phyloP scores from a whole-genome alignment of 2,113 vertebrate genomes.

The Greenwoodochromis staneri region DNA sequence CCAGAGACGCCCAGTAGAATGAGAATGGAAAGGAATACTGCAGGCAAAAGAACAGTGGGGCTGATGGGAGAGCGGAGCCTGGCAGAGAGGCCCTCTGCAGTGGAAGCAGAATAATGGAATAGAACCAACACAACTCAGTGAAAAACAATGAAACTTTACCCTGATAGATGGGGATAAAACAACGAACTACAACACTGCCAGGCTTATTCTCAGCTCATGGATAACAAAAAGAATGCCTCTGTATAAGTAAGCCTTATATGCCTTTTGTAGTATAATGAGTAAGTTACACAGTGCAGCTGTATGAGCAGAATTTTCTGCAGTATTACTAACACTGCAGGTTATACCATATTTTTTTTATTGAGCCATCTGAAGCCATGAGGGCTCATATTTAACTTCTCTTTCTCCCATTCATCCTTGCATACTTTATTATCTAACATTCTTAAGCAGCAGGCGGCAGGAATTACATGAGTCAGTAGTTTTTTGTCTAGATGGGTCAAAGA shows the following conservation, averaged over 20 bases:
- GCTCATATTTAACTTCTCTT: not conserved
- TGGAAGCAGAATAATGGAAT: conserved; percentile 40
- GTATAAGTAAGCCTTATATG: conserved; percentile 23
- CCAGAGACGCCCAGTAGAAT: conserved; percentile 42
- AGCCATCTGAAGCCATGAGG: conserved; percentile 2
- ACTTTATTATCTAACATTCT: conserved; percentile 24
- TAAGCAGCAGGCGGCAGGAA: conserved; percentile 22
- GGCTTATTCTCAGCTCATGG: conserved; percentile 28
- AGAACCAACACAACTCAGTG: conserved; percentile 25
- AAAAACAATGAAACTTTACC: conserved; percentile 52
- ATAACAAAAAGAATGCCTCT: not conserved
- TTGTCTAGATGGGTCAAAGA: conserved; percentile 48
- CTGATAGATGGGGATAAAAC: conserved; percentile 47
- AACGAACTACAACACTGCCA: conserved; percentile 26
- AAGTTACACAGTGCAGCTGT: not conserved
- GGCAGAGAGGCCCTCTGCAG: conserved; percentile 33
- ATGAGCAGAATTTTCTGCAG: conserved; percentile 1
- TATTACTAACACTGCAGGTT: conserved; percentile 5
- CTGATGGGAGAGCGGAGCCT: conserved; percentile 39
- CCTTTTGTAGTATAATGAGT: conserved; percentile 37
- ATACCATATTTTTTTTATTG: conserved; percentile 4
- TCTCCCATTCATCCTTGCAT: conserved; percentile 8
- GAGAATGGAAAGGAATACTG: conserved; percentile 50
- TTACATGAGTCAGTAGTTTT: conserved; percentile 53
- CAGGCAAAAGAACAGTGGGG: conserved; percentile 40